phyloP scores from a whole-genome alignment of 2,888 invertebrate genomes.

The Arge pagana region DNA sequence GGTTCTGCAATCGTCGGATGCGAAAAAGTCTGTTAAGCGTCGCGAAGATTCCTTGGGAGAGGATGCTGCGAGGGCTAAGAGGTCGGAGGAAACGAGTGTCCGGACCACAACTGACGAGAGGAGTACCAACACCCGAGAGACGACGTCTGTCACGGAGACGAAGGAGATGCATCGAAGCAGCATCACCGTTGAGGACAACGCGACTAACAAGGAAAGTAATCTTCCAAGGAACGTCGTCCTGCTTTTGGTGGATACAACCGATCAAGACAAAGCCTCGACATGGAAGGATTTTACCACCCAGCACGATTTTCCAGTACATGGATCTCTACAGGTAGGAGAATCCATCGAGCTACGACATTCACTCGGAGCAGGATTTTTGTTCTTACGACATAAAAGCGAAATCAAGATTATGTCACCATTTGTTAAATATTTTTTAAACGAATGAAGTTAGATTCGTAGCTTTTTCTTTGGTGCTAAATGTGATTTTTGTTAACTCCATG shows the following conservation, averaged over 20 bases:
- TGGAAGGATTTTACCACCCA: slow-evolving; percentile 26
- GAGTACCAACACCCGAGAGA: neutral
- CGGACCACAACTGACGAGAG: neutral
- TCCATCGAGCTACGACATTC: too few relatives aligned
- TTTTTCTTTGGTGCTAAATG: neutral
- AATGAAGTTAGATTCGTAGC: neutral
- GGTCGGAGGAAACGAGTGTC: slow-evolving; percentile 14
- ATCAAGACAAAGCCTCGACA: slow-evolving; percentile 20
- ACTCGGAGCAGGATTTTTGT: too few relatives aligned
- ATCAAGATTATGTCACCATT: too few relatives aligned
- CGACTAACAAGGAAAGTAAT: neutral
- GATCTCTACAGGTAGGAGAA: slow-evolving; percentile 38
- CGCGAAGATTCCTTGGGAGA: slow-evolving; percentile 22
- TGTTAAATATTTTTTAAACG: neutral
- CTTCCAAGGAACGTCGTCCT: slow-evolving; percentile 37
- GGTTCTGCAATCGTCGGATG: slow-evolving; percentile 23
- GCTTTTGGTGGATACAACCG: slow-evolving; percentile 32
- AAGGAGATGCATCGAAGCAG: neutral
- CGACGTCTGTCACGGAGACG: slow-evolving; percentile 2
- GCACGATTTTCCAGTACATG: slow-evolving; percentile 33
- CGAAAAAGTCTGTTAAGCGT: slow-evolving; percentile 23
- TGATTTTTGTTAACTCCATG: too few relatives aligned
- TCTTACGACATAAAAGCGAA: too few relatives aligned
- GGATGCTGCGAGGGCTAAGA: slow-evolving; percentile 25
- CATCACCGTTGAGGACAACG: slow-evolving; percentile 2